Base-by-base conservation (phyloP, 35 echinoderm and acorn worm genomes). In the Acanthaster planci region DNA sequence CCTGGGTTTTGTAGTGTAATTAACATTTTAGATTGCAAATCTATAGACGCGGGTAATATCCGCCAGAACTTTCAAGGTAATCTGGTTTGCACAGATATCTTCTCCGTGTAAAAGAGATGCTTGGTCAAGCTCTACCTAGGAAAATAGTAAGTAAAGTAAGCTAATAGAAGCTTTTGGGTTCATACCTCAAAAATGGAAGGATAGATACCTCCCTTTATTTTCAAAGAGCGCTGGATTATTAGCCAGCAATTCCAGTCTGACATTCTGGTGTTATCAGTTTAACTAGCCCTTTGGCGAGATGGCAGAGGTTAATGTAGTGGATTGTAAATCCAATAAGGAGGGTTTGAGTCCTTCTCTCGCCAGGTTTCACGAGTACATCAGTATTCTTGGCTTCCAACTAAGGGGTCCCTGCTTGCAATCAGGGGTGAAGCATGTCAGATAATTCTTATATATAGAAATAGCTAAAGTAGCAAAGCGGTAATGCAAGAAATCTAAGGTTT, bases 21-120 rank as follows among this genome's bases (percentile, higher is more conserved):
- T 27, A 76, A 89, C 87, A 89, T 84, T 50, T 89, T 76, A 68
- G 60, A 89, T 89, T 89, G 87, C 87, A 89, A 89, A 89, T 83
- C 60, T 68, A 52, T 44, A 89, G 87, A 80, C 44, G 56, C 78
- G n/a, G 52, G 32, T 10, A 54, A 12, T 75, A 39, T 10, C n/a
- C 68, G 79, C 36, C 80, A 89, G 55, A 51, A 67, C 80, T 89
- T n/a, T 85, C 80, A 72, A 83, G 40, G 19, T 42, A 82, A 72
- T 54, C 38, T 40, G 86, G 80, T 39, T 87, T 87, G 57, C 84
- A 85, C 84, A 52, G 44, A 52, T 51, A 26, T 85, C 15, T 17
- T 2, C 84, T 85, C 84, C 38, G 84, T 85, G 84, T 85, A 85
- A 85, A 85, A 68, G 84, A 85, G 84, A 76, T 51, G 54, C 76